Conservation (phyloP, 2,797 vertebrate genomes). For the Melanotaenia parkinsoni region DNA sequence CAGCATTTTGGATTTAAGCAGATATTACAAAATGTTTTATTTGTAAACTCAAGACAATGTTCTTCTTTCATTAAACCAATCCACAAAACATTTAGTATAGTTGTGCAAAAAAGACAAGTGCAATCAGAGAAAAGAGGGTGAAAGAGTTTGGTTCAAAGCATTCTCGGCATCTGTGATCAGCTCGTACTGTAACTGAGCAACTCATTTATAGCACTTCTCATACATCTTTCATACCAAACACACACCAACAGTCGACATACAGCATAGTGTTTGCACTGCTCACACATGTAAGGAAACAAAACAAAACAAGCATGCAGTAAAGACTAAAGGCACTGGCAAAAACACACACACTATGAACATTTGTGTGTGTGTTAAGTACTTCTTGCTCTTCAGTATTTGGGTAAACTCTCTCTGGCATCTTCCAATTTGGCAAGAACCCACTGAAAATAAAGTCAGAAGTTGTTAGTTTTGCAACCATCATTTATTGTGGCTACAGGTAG, state of each 20-base stretch:
- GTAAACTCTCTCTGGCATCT: constrained; percentile 90
- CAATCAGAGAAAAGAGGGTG: constrained; percentile 13
- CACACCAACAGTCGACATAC: constrained; percentile 40
- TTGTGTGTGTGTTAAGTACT: constrained; percentile 15
- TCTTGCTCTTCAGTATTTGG: constrained; percentile 72
- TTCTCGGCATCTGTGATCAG: constrained; percentile 26
- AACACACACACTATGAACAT: constrained; percentile 12
- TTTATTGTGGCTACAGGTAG: neutral
- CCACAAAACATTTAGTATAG: neutral
- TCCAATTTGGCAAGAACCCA: constrained; percentile 95
- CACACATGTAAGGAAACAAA: constrained; percentile 48
- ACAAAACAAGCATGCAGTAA: constrained; percentile 63
- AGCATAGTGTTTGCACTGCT: constrained; percentile 12
- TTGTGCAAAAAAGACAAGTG: constrained; percentile 14
- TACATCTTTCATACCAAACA: constrained; percentile 8
- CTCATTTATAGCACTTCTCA: constrained; percentile 33
- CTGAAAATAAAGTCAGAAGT: constrained; percentile 72
- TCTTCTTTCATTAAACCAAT: constrained; percentile 13
- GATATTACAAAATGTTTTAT: neutral
- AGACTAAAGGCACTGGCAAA: constrained; percentile 78
- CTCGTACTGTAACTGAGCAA: neutral
- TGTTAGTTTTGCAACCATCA: neutral
- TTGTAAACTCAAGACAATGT: constrained; percentile 13
- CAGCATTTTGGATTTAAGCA: constrained; percentile 7
- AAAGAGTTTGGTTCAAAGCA: constrained; percentile 11